Evolutionary conservation across 1,140 invertebrate species (phyloP).

Genomic region (Cotesia glomerata): DNA sequence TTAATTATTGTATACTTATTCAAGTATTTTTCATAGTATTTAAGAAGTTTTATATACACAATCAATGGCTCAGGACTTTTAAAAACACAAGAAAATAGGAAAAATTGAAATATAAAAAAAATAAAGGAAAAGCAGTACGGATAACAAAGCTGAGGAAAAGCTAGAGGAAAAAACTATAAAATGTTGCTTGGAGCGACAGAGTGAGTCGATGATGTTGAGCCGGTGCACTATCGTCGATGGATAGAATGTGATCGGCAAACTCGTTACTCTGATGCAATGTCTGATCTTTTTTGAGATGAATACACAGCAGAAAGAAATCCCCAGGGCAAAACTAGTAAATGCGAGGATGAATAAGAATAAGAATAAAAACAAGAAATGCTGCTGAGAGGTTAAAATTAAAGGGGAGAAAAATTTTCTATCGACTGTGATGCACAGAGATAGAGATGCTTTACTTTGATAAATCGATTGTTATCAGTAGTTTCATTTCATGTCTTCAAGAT

Average conservation of each 20-base stretch:
- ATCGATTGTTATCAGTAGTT: conserved; percentile 17
- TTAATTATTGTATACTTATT: too few relatives aligned
- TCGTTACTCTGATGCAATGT: background rate
- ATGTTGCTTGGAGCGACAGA: background rate
- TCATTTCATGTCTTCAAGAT: conserved; percentile 15
- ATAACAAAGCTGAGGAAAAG: background rate
- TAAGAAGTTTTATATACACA: too few relatives aligned
- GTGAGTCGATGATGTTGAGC: conserved; percentile 14
- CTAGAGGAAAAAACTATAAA: background rate
- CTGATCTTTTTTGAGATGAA: conserved; percentile 11
- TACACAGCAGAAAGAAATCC: conserved; percentile 16
- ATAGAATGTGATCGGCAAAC: conserved; percentile 1
- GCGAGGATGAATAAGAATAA: background rate
- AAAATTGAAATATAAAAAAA: background rate
- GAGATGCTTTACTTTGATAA: background rate
- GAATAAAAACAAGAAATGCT: background rate
- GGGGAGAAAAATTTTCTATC: conserved; percentile 16
- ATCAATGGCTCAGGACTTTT: background rate
- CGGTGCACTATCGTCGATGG: conserved; percentile 6
- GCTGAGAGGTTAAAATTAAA: conserved; percentile 18
- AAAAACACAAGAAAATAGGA: background rate
- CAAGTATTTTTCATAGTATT: too few relatives aligned
- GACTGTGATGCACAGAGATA: background rate
- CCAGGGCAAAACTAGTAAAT: background rate
- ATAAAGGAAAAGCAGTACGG: background rate